Percentiles rank a stretch among this genome's conserved stretches.
Evolutionary conservation across 2,797 vertebrate genomes (phyloP).

Genomic region (Brachyalestes nurse): DNA sequence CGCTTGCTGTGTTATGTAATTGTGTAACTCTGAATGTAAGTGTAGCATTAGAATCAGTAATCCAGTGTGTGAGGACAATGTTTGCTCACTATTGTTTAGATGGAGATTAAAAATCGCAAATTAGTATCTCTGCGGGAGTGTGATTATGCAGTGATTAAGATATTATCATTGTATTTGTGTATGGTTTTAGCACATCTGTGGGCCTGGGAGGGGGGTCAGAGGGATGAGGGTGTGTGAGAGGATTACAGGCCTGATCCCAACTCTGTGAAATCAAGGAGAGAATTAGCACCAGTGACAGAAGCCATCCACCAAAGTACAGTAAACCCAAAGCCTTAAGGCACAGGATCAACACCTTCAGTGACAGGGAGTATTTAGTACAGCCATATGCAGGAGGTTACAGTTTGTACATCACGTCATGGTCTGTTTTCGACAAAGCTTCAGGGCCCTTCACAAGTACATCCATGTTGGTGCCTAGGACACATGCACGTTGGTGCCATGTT

Average conservation of each 20-base stretch:
- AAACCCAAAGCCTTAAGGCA: slow-evolving; percentile 41
- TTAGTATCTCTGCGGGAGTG: slow-evolving; percentile 27
- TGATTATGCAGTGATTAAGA: slow-evolving; percentile 13
- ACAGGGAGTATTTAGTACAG: background rate
- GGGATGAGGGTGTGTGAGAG: slow-evolving; percentile 48
- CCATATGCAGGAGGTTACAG: background rate
- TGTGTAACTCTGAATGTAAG: background rate
- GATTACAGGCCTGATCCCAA: slow-evolving; percentile 48
- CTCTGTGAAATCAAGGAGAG: slow-evolving; percentile 45
- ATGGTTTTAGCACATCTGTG: slow-evolving; percentile 1
- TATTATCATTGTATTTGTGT: slow-evolving; percentile 20
- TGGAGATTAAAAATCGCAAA: slow-evolving; percentile 21
- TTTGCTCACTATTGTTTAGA: background rate
- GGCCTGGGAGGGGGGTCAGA: slow-evolving; percentile 16
- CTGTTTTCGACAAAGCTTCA: background rate
- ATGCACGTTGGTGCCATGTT: too few relatives aligned
- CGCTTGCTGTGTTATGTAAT: background rate
- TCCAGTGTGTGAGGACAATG: background rate
- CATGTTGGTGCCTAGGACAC: too few relatives aligned
- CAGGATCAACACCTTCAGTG: slow-evolving; percentile 18
- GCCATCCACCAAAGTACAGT: slow-evolving; percentile 40
- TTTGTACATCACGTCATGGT: background rate
- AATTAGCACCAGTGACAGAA: slow-evolving; percentile 53
- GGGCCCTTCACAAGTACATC: too few relatives aligned
- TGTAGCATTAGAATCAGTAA: background rate